Base-by-base conservation (phyloP, 1,140 invertebrate genomes). In the Drosophila baimaii region DNA sequence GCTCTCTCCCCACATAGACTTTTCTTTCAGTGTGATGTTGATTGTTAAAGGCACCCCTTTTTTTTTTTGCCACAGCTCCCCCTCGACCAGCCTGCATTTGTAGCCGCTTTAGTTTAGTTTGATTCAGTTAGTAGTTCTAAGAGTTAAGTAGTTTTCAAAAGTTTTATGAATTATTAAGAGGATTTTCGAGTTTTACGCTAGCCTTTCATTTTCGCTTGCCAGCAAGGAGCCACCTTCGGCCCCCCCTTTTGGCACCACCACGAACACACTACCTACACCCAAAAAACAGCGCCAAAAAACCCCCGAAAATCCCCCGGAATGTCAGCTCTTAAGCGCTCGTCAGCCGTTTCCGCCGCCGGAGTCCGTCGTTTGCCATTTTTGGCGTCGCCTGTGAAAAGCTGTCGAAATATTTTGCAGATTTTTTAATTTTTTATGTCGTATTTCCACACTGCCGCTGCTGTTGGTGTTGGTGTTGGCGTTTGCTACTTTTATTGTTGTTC, bases 151-250 rank as follows among this genome's bases (percentile, higher is more conserved):
- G 84, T 88, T 88, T 88, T 77, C 62, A 73, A 88, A 88, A 88
- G 83, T 88, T 88, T 89, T 88, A 88, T 88, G 83, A 88, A 88
- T 88, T 88, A 88, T 88, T 88, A 89, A 88, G 84, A 83, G 83
- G 83, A 88, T 88, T 89, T 89, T 83, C 80, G 68, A 88, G 83
- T 89, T 83, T 86, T 83, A 76, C 84, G 84, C 83, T 88, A 83
- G 83, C 84, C 83, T 88, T 89, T 77, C 75, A 77, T 77, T 77
- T 77, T 77, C 64, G 73, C 73, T 35, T 55, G 51, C 51, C 58
- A 23, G 33, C 39, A 23, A 13, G 23, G 25, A 39, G 21, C 5
- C 21, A 51, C 21, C 47, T 35, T 44, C 25, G 15, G 2, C 27
- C 54, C 46, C 23, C 8, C 21, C 23, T 25, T 47, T 47, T 31